Conservation (phyloP, 2,797 vertebrate genomes). For the Pelodytes ibericus region DNA sequence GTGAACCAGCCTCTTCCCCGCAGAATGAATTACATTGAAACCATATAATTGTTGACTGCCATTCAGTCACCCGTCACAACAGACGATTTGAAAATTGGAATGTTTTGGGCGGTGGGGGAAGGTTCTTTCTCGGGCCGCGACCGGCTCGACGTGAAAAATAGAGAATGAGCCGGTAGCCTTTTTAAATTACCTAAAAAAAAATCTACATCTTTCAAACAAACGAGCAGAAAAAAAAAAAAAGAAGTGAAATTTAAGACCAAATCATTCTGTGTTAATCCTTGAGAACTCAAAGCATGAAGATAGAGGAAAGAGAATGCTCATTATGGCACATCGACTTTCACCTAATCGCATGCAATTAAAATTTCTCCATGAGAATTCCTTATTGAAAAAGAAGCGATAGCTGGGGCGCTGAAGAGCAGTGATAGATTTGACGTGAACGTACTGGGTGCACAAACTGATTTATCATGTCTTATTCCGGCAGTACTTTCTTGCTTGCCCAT, state of each 20-base stretch:
- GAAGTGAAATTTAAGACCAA: constrained; percentile 65
- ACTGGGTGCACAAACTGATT: constrained; percentile 66
- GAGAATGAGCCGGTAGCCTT: constrained; percentile 59
- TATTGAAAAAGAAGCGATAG: constrained; percentile 73
- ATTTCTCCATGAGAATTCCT: constrained; percentile 72
- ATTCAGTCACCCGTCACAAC: constrained; percentile 70
- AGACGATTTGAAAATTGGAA: constrained; percentile 66
- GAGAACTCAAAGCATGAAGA: constrained; percentile 66
- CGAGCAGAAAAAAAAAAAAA: constrained; percentile 54
- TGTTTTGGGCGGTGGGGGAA: too few species aligned
- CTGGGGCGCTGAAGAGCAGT: constrained; percentile 62
- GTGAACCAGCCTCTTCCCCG: constrained; percentile 63
- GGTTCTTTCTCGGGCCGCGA: constrained; percentile 57
- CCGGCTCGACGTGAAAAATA: constrained; percentile 61
- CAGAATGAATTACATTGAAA: constrained; percentile 63
- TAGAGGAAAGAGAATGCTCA: constrained; percentile 71
- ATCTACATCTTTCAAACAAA: constrained; percentile 69
- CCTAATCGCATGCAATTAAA: constrained; percentile 77
- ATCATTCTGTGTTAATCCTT: constrained; percentile 68
- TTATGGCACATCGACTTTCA: constrained; percentile 74
- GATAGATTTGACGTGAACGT: constrained; percentile 72
- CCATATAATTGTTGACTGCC: constrained; percentile 70
- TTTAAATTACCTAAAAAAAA: constrained; percentile 66
- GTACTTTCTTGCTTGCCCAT: constrained; percentile 68
- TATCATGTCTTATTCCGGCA: constrained; percentile 69